Percentiles rank a stretch among this genome's conserved stretches.
Conservation (phyloP, 2,888 invertebrate species). For the Cheilosia urbana region DNA sequence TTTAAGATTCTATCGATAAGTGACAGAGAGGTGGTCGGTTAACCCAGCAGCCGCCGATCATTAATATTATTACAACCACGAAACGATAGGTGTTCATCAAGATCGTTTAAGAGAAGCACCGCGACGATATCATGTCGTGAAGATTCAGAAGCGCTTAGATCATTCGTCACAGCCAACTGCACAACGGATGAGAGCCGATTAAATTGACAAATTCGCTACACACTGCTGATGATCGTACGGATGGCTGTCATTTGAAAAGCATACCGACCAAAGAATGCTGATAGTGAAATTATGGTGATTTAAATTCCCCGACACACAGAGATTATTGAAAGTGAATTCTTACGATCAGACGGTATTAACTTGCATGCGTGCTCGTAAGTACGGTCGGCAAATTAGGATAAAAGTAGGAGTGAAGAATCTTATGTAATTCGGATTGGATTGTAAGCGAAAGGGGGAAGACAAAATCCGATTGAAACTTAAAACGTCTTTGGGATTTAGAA, state of each 20-base stretch:
- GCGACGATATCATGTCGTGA: neutral
- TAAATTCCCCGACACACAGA: constrained; percentile 7
- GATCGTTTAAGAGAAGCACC: constrained; percentile 19
- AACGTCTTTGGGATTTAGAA: constrained; percentile 10
- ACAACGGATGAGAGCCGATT: neutral
- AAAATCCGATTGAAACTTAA: constrained; percentile 11
- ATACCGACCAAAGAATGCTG: constrained; percentile 27
- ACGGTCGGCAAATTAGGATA: constrained; percentile 5
- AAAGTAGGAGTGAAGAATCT: constrained; percentile 7
- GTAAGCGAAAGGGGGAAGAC: neutral
- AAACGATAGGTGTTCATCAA: neutral
- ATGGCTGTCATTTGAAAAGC: neutral
- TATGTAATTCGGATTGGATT: neutral
- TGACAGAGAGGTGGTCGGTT: neutral
- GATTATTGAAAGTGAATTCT: constrained; percentile 19
- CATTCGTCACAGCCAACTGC: constrained; percentile 9
- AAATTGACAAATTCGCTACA: constrained; percentile 17
- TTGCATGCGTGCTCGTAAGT: neutral
- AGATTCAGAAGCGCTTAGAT: neutral
- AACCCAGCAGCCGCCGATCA: neutral
- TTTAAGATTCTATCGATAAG: constrained; percentile 1
- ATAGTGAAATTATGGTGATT: constrained; percentile 59
- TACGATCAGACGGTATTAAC: neutral
- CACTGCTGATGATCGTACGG: constrained; percentile 3
- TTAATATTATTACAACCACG: neutral